These are phyloP conservation scores for Cromileptes altivelis DNA, from an alignment of 2,113 vertebrate genomes.

Conservation along the genomic window DNA sequence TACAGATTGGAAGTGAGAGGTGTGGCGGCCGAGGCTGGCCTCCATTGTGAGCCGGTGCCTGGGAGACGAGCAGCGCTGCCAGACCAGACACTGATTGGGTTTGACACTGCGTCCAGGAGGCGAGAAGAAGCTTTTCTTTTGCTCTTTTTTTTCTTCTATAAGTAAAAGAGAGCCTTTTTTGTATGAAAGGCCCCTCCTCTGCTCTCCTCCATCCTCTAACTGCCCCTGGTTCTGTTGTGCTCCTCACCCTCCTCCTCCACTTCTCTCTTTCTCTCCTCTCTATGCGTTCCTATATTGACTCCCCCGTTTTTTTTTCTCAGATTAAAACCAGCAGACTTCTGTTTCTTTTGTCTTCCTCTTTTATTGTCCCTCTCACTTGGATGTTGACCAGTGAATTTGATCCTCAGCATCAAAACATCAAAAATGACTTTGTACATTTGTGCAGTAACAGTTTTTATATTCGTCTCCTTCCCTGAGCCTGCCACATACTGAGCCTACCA, in stretches of 20 bases:
- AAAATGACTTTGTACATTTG: conserved; percentile 4
- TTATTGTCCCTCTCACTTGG: conserved; percentile 63
- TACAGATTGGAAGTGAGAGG: conserved; percentile 99
- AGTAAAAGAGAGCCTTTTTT: conserved; percentile 69
- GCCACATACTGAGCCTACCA: conserved; percentile 59
- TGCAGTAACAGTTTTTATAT: conserved; percentile 18
- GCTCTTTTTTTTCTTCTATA: conserved; percentile 71
- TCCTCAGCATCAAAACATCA: conserved; percentile 52
- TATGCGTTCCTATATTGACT: conserved; percentile 61
- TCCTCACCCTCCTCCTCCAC: conserved; percentile 49
- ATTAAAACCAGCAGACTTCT: conserved; percentile 68
- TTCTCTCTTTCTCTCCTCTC: conserved; percentile 60
- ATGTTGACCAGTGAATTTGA: conserved; percentile 66
- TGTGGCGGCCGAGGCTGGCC: conserved; percentile 91
- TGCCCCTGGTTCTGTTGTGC: conserved; percentile 69
- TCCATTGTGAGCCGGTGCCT: conserved; percentile 88
- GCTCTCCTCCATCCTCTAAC: conserved; percentile 58
- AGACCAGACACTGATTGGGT: conserved; percentile 92
- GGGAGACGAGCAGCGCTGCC: conserved; percentile 76
- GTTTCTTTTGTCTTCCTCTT: conserved; percentile 61
- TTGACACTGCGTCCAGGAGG: conserved; percentile 96
- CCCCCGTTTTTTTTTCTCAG: conserved; percentile 59
- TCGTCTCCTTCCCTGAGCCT: conserved; percentile 34
- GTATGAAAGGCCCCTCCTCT: conserved; percentile 71
- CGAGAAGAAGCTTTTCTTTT: conserved; percentile 82